Evolutionary conservation across 2,888 invertebrate species (phyloP), one percentile per base, ranked within the genome.

Genomic region (Idaea dimidiata): DNA sequence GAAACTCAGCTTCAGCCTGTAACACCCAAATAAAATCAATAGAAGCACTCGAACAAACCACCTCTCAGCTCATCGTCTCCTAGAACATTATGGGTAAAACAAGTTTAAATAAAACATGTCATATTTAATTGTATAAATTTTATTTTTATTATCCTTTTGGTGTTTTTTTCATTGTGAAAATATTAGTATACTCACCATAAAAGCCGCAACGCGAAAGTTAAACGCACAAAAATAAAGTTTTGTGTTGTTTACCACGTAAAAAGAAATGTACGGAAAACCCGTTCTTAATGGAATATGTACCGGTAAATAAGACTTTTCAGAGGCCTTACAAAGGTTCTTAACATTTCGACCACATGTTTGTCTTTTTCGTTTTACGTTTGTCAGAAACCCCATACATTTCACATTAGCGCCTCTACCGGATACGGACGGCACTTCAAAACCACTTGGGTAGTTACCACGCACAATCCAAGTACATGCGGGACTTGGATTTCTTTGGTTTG

Each of bases 1-100:
- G 82, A 66, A 92, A 91, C 82, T 92, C 91, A 62, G 75, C 79
- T 77, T 92, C 92, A 16, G 91, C 91, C 92, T 92, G 81, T 53
- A 80, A 66, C 61, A 24, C 63, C 59, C 60, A 54, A 54, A 14
- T 59, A 17, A 53, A 61, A 10, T n/a, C 54, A 60, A 66, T 56
- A 69, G 16, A 8, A 64, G 8, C 18, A 6, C 43, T 43, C 53
- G n/a, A 32, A 58, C 16, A 59, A 54, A 24, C 16, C 24, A 54
- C 5, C 14, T 43, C 43, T 24, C 31, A 18, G 10, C 6, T 43
- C 43, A 43, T 43, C 8, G 43, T 43, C 43, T 17, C 56, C 56
- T 56, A 56, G 14, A 8, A 56, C 56, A 18, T 56, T 1, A 60
- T 33, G 60, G 60, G 57, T 54, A 57, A 57, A 57, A 56, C 43